Evolutionary conservation across 1,140 invertebrate genomes (phyloP), one percentile per base, ranked within the genome.

Genomic region (Teleogryllus occipitalis): DNA sequence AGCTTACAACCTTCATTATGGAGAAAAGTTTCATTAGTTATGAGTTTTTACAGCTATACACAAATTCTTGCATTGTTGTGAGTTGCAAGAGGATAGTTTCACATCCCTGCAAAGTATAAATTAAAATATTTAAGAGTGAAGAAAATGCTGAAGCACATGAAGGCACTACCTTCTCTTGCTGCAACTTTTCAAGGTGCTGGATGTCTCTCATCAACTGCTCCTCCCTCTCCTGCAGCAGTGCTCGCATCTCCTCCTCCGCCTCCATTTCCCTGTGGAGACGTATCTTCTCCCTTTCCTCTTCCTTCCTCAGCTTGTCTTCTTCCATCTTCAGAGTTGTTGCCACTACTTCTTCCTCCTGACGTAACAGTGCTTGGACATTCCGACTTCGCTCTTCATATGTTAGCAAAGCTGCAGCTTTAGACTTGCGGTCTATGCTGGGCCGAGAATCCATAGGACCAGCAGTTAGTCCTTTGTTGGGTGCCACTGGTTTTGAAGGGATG

Each of bases 101-200:
- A 39, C 5, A 39, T 39, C 27, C 27, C 27, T 39, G 27, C 27
- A 2, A 39, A 39, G 27, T 5, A 39, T 39, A 39, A 39, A 39
- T 39, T 39, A 2, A 39, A 39, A 39, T 39, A 5, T 39, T 39
- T 39, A 5, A 39, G 27, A 39, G 27, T 39, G 27, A 39, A 39
- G 27, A 39, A 5, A 5, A 5, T 39, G 1, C 27, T 39, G 14
- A 21, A 49, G 74, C 77, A 21, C 49, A 79, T 80, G 77, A n/a
- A 78, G 22, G 74, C 82, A 86, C 85, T 80, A 90, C 89, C 87
- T 88, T 88, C 81, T 90, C 88, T 76, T 86, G 86, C 78, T 89
- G 88, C 75, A 88, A 87, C 82, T 87, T 88, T 84, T 90, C 90
- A 15, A 92, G 83, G 82, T 90, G 88, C 83, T 89, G 87, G 18